Conservation (phyloP, 2,113 vertebrate genomes). For the Macaca mulatta region DNA sequence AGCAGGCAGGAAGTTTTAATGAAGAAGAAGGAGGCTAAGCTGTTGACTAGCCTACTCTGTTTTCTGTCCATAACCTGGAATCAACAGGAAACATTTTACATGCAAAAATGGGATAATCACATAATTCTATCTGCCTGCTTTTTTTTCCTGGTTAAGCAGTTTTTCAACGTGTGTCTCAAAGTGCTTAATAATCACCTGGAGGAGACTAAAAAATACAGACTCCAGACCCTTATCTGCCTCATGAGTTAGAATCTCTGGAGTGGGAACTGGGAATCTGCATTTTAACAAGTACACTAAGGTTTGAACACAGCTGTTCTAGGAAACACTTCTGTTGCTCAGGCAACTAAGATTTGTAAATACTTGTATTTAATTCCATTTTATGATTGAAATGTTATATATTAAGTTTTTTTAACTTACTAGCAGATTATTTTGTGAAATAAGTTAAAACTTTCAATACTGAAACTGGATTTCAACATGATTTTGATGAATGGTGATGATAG, state of each 20-base stretch:
- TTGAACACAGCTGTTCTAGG: not conserved
- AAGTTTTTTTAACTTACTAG: not conserved
- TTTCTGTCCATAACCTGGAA: not conserved
- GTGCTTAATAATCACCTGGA: not conserved
- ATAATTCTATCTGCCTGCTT: not conserved
- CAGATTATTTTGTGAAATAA: not conserved
- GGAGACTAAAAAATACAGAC: not conserved
- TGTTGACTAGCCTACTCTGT: not conserved
- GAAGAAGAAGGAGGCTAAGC: not conserved
- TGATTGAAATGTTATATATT: constrained; percentile 2
- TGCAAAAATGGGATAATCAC: not conserved
- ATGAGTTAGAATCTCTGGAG: not conserved
- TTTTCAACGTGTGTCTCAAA: not conserved
- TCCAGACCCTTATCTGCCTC: not conserved
- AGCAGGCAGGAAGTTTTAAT: not conserved
- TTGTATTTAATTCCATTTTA: not conserved
- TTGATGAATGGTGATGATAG: not conserved
- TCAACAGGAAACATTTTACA: not conserved
- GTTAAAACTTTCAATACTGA: not conserved
- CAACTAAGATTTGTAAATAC: not conserved
- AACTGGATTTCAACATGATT: not conserved
- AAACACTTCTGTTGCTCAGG: not conserved
- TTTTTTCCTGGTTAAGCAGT: not conserved
- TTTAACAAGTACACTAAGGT: not conserved
- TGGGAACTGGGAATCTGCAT: not conserved